Percentiles rank a stretch among this genome's conserved stretches.
Conservation (phyloP, 2,113 vertebrate genomes). For the Anolis sagrei region DNA sequence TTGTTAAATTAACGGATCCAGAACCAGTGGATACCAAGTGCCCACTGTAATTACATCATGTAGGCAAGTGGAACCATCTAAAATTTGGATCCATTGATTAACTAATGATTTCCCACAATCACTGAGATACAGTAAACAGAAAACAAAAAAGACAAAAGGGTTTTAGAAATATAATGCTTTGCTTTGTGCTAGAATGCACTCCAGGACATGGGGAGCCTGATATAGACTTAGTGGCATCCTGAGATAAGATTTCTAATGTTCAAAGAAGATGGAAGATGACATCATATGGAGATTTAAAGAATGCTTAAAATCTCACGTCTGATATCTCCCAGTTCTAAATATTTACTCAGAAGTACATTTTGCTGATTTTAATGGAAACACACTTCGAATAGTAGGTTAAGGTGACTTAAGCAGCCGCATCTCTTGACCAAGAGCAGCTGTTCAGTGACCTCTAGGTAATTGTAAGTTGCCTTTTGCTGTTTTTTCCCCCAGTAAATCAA, state of each 20-base stretch:
- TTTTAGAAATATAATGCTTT: too few species aligned
- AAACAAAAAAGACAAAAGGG: neutral
- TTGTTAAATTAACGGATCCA: too few species aligned
- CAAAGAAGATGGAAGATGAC: neutral
- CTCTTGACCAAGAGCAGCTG: neutral
- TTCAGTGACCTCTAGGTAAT: neutral
- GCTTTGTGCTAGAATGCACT: too few species aligned
- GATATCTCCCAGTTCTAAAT: neutral
- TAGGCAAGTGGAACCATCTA: neutral
- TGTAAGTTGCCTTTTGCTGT: neutral
- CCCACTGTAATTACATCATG: neutral
- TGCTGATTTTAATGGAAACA: neutral
- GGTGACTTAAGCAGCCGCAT: neutral
- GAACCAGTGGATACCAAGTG: too few species aligned
- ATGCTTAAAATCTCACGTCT: neutral
- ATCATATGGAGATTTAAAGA: neutral
- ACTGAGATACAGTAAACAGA: neutral
- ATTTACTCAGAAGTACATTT: neutral
- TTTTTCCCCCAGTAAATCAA: neutral
- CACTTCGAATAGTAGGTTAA: neutral
- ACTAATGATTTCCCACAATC: neutral
- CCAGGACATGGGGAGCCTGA: neutral
- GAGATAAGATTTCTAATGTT: neutral
- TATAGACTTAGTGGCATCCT: neutral
- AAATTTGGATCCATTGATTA: neutral